A percentile compares a stretch with the other conserved stretches of the same genome.
Evolutionary conservation across 2,888 invertebrate species (phyloP).

Genomic region (Heliconius sara): DNA sequence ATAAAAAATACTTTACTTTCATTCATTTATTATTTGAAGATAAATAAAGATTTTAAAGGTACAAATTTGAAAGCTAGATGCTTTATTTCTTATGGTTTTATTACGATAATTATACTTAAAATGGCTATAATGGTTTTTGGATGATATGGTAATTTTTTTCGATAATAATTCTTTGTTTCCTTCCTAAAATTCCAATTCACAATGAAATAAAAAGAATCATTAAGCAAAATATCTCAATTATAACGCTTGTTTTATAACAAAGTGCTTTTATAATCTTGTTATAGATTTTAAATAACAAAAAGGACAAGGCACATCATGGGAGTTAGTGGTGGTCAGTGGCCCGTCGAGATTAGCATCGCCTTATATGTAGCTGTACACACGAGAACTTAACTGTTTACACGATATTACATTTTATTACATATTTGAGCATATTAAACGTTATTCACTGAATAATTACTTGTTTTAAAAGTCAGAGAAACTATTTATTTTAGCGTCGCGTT

Average conservation of each 20-base stretch:
- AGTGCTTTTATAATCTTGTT: slow-evolving; percentile 21
- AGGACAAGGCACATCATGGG: slow-evolving; percentile 30
- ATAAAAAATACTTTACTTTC: background rate
- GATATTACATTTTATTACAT: slow-evolving; percentile 31
- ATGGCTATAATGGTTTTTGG: background rate
- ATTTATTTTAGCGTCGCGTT: too few species aligned
- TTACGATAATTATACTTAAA: background rate
- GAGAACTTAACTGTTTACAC: slow-evolving; percentile 32
- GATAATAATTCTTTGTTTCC: background rate
- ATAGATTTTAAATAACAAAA: slow-evolving; percentile 28
- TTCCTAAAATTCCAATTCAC: background rate
- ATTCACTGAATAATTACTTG: background rate
- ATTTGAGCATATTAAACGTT: background rate
- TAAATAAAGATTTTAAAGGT: background rate
- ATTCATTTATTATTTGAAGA: background rate
- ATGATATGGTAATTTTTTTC: background rate
- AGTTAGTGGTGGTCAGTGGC: slow-evolving; percentile 62
- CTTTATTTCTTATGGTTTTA: background rate
- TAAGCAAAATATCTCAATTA: slow-evolving; percentile 12
- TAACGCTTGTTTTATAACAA: background rate
- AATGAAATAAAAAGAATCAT: background rate
- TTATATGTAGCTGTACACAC: slow-evolving; percentile 70
- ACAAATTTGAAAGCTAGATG: background rate
- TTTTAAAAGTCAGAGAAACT: background rate
- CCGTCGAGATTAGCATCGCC: slow-evolving; percentile 76